Evolutionary conservation across 2,888 invertebrate genomes (phyloP).

Genomic region (Sinodicranocentrus sp.): DNA sequence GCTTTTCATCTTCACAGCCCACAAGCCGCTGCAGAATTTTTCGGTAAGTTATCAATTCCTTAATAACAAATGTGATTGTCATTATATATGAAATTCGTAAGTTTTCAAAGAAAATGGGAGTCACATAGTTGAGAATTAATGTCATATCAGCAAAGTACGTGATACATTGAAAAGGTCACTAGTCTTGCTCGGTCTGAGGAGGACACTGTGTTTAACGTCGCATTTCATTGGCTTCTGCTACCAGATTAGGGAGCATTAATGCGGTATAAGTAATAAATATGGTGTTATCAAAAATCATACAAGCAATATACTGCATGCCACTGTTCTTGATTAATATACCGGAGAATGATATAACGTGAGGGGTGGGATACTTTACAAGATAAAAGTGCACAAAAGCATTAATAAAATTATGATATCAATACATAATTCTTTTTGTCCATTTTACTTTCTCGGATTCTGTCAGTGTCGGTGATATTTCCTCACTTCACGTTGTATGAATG

Average conservation of each 20-base stretch:
- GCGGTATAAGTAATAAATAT: constrained; percentile 27
- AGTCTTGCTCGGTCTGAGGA: background rate
- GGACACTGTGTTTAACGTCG: background rate
- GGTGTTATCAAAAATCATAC: constrained; percentile 25
- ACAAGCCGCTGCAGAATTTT: constrained; percentile 75
- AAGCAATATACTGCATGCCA: background rate
- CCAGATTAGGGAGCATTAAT: constrained; percentile 50
- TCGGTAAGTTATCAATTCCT: constrained; percentile 69
- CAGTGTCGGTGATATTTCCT: background rate
- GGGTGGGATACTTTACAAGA: too few relatives aligned
- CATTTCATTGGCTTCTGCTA: constrained; percentile 59
- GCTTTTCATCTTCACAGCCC: constrained; percentile 75
- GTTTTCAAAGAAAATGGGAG: too few relatives aligned
- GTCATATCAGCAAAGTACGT: background rate
- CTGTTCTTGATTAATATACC: too few relatives aligned
- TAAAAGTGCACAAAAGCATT: too few relatives aligned
- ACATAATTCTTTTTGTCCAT: constrained; percentile 2
- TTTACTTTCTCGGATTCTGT: background rate
- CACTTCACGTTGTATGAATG: too few relatives aligned
- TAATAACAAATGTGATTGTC: too few relatives aligned
- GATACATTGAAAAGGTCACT: constrained; percentile 2
- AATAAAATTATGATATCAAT: constrained; percentile 5
- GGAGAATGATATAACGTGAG: too few relatives aligned
- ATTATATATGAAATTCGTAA: too few relatives aligned
- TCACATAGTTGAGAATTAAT: too few relatives aligned